Base-by-base conservation (phyloP, 2,888 invertebrate genomes). In the Notodonta dromedarius region DNA sequence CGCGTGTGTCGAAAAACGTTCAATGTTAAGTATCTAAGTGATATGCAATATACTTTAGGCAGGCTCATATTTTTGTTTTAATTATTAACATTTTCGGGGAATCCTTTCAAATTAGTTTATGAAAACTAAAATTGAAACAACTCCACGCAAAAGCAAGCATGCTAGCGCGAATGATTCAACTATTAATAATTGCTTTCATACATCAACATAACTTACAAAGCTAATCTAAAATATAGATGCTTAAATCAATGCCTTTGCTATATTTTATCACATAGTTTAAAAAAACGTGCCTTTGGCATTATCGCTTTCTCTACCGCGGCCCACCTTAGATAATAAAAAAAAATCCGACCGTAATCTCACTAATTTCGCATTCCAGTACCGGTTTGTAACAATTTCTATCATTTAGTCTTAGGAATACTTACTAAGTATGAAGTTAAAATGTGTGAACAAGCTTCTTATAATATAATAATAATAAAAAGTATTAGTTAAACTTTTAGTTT, bases 361-460 rank as follows among this genome's bases (percentile, higher is more conserved):
- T 87, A 86, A 73, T 78, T 63, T 83, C 80, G 76, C 86, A 73
- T 80, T 79, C 84, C 85, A 77, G 70, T 82, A 84, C 84, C 83
- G 74, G 80, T 78, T 78, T 71, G 74, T 81, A 86, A 84, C 83
- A 71, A 79, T 76, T 72, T 69, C 67, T 76, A 74, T 80, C 80
- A 84, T 84, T 85, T 79, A 89, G 82, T 85, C 87, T 91, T 91
- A 91, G 63, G 70, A 79, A 82, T 91, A 89, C 85, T 89, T 90
- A 87, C 86, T 90, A 89, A 87, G 87, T 93, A 93, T 86, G 90
- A 93, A 92, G 92, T 90, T 92, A 92, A 93, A 93, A 93, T 87
- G 91, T 91, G 92, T 93, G 93, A 93, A 93, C 91, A 93, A 93
- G 93, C 93, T 79, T 91, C 90, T 92, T 93, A 93, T 82, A 86